Evolutionary conservation across 2,113 vertebrate species (phyloP).

Genomic region (Mobula birostris): DNA sequence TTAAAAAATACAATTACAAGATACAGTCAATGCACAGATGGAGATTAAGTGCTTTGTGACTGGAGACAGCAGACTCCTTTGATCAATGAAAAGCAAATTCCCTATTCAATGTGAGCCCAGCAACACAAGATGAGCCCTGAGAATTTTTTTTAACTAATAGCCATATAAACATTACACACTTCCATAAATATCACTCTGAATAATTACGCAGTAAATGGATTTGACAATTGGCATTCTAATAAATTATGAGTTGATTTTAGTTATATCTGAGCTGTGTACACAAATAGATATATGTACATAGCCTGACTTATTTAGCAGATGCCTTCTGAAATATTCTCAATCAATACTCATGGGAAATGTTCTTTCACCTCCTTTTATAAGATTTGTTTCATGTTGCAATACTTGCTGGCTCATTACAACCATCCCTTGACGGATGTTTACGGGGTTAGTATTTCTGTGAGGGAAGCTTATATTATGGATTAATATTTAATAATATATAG

Average conservation of each 20-base stretch:
- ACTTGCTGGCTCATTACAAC: not conserved
- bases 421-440: not conserved
- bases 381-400: not conserved
- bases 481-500: not conserved
- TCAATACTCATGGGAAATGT: not conserved
- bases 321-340: constrained; percentile 1
- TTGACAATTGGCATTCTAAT: not conserved
- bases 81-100: not conserved
- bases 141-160: not conserved
- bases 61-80: not conserved
- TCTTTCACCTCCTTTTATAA: not conserved
- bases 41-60: constrained; percentile 11
- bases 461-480: no score
- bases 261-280: not conserved
- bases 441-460: not conserved
- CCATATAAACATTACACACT: not conserved
- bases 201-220: not conserved
- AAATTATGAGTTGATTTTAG: not conserved
- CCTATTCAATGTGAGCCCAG: not conserved
- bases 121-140: not conserved
- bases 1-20: constrained; percentile 23
- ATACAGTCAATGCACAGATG: not conserved
- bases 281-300: no score
- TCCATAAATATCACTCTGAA: no score
- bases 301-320: not conserved